Evolutionary conservation across 2,888 invertebrate species (phyloP).

Genomic region (Camptogramma bilineatum): DNA sequence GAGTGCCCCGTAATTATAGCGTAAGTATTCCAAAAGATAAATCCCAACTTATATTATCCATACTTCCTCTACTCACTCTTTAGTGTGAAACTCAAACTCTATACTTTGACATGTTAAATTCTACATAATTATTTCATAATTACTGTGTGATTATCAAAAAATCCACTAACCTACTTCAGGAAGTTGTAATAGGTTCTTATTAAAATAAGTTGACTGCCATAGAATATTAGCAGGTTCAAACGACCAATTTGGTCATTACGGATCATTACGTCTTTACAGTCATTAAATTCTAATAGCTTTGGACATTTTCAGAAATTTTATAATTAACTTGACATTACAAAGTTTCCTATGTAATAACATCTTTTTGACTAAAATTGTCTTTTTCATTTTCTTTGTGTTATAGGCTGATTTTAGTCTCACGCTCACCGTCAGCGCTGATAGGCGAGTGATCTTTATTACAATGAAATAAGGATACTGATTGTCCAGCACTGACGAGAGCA

Average conservation of each 20-base stretch:
- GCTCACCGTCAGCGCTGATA: too few species aligned
- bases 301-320: constrained; percentile 4
- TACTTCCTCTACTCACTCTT: too few species aligned
- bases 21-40: too few species aligned
- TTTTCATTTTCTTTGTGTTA: neutral
- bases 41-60: too few species aligned
- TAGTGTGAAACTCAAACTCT: too few species aligned
- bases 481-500: too few species aligned
- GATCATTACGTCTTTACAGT: constrained; percentile 28
- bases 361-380: neutral
- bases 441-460: too few species aligned
- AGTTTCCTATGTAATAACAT: neutral
- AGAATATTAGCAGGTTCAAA: constrained; percentile 26
- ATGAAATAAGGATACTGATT: too few species aligned
- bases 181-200: constrained; percentile 14
- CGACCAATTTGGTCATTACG: constrained; percentile 36
- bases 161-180: neutral
- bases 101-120: too few species aligned
- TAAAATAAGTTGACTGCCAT: constrained; percentile 9
- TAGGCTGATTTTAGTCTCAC: too few species aligned
- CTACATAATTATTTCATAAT: too few species aligned
- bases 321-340: neutral
- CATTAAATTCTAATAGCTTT: constrained; percentile 10
- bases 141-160: neutral
- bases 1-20: too few species aligned